These are phyloP conservation scores for Addax nasomaculatus DNA, from an alignment of 2,113 vertebrate species.

Conservation along the genomic window DNA sequence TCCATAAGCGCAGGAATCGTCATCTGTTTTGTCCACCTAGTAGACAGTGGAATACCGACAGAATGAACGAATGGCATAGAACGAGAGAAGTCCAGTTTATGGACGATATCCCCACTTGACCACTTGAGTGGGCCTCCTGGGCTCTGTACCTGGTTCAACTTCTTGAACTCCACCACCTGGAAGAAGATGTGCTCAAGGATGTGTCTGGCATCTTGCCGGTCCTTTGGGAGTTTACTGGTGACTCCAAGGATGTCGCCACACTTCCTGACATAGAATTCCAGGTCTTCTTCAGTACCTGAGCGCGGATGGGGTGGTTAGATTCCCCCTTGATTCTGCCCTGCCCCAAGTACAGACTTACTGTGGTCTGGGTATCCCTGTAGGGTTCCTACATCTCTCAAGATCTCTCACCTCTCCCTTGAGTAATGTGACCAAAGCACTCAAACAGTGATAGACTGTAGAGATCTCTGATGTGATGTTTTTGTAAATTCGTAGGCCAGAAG, in stretches of 20 bases:
- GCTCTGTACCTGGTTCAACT: constrained; percentile 91
- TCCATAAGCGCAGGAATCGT: background rate
- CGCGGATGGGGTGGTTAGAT: background rate
- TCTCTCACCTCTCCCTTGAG: background rate
- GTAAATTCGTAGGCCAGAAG: background rate
- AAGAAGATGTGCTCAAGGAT: constrained; percentile 96
- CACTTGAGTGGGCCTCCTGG: background rate
- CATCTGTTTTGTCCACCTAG: background rate
- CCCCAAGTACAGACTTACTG: background rate
- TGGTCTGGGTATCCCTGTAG: background rate
- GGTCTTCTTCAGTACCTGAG: constrained; percentile 93
- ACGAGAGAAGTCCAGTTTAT: background rate
- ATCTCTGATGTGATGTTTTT: background rate
- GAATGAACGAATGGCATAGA: background rate
- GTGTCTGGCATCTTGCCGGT: constrained; percentile 91
- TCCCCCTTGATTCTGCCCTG: background rate
- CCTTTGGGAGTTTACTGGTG: constrained; percentile 89
- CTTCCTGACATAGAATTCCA: constrained; percentile 95
- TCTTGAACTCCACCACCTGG: constrained; percentile 98
- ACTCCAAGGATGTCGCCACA: constrained; percentile 96
- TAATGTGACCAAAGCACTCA: background rate
- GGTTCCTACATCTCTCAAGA: background rate
- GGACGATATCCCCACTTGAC: background rate
- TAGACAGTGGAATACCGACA: background rate
- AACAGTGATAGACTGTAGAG: background rate